Evolutionary conservation across 2,888 invertebrate species (phyloP).

Genomic region (Yponomeuta sedellus): DNA sequence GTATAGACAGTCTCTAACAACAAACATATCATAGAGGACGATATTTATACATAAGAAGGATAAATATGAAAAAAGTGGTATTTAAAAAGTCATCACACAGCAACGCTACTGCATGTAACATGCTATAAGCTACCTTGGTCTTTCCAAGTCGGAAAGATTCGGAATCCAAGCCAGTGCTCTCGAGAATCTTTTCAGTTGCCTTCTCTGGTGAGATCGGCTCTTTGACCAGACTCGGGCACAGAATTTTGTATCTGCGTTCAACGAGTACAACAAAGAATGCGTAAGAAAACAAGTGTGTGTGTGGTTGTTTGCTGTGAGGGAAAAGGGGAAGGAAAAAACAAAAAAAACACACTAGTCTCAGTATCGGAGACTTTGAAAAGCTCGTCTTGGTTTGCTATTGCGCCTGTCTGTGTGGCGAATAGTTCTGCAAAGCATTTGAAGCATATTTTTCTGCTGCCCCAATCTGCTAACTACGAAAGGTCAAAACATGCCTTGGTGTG

Average conservation of each 20-base stretch:
- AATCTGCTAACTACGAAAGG: slow-evolving; percentile 54
- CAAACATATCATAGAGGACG: no score
- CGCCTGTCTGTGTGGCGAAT: slow-evolving; percentile 51
- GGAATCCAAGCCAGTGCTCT: slow-evolving; percentile 88
- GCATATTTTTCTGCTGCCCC: slow-evolving; percentile 36
- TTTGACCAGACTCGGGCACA: slow-evolving; percentile 93
- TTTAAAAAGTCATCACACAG: background rate
- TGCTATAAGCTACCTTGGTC: slow-evolving; percentile 88
- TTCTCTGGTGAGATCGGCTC: slow-evolving; percentile 84
- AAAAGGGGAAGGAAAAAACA: slow-evolving; percentile 29
- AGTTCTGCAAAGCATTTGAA: slow-evolving; percentile 49
- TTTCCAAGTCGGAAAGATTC: slow-evolving; percentile 97
- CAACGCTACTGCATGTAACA: slow-evolving; percentile 1
- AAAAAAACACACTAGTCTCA: slow-evolving; percentile 53
- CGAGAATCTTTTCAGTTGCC: slow-evolving; percentile 89
- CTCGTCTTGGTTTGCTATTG: slow-evolving; percentile 36
- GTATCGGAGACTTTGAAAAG: slow-evolving; percentile 34
- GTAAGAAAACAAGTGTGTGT: slow-evolving; percentile 48
- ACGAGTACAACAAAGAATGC: slow-evolving; percentile 48
- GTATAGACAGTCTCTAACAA: no score
- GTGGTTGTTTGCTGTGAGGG: slow-evolving; percentile 28
- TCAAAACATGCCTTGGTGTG: slow-evolving; percentile 95
- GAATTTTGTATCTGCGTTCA: slow-evolving; percentile 97
- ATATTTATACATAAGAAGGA: no score
- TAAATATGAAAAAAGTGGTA: no score